Conservation (phyloP, 2,888 invertebrate genomes). For the Nemurella pictetii region DNA sequence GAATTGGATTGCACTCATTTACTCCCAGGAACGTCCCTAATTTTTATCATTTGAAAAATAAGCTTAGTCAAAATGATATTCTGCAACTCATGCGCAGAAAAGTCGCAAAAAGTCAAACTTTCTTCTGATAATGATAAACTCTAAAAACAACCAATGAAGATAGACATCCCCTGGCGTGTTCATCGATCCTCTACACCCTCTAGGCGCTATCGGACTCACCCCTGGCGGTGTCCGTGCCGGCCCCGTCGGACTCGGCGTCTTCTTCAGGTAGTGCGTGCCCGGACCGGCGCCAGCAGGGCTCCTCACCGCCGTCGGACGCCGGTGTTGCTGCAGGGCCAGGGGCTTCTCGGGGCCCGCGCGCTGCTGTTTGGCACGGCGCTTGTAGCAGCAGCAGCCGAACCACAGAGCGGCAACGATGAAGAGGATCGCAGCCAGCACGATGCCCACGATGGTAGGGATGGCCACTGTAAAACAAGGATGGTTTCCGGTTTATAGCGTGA, state of each 20-base stretch:
- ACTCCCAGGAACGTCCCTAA: too few relatives aligned
- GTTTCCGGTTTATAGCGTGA: not conserved
- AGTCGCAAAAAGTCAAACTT: too few relatives aligned
- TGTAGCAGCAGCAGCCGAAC: constrained; percentile 67
- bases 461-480: constrained; percentile 53
- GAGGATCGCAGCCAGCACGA: constrained; percentile 64
- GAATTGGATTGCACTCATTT: too few relatives aligned
- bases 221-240: constrained; percentile 60
- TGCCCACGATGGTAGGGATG: constrained; percentile 61
- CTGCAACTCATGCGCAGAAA: too few relatives aligned
- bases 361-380: constrained; percentile 49
- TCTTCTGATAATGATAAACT: too few relatives aligned
- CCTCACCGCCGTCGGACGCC: constrained; percentile 79
- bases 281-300: constrained; percentile 77
- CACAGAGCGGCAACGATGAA: constrained; percentile 63
- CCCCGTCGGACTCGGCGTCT: constrained; percentile 85
- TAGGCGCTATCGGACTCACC: too few relatives aligned
- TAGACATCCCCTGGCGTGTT: too few relatives aligned
- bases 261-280: constrained; percentile 80
- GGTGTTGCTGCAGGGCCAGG: constrained; percentile 69
- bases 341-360: constrained; percentile 39
- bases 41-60: too few relatives aligned
- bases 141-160: too few relatives aligned
- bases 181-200: too few relatives aligned
- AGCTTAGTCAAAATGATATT: too few relatives aligned